Conservation (phyloP, 2,888 invertebrate genomes). For the Euplexia lucipara region DNA sequence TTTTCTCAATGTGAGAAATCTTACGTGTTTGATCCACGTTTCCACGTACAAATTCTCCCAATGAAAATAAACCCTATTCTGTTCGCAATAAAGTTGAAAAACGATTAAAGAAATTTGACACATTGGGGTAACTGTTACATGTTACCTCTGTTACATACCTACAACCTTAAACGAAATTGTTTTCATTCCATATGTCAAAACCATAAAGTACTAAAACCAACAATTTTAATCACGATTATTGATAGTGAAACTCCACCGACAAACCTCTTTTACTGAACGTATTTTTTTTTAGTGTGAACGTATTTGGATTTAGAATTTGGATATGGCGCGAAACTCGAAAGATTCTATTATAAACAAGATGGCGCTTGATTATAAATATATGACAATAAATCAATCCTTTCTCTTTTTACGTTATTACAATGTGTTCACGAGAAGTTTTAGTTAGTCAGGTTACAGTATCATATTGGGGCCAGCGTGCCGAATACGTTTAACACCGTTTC, state of each 20-base stretch:
- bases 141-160: too few relatives aligned
- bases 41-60: too few relatives aligned
- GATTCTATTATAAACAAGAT: constrained; percentile 46
- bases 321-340: constrained; percentile 44
- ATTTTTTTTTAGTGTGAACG: too few relatives aligned
- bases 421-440: constrained; percentile 55
- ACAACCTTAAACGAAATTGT: too few relatives aligned
- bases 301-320: constrained; percentile 39
- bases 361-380: constrained; percentile 46
- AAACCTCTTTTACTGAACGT: constrained; percentile 11
- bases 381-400: constrained; percentile 65
- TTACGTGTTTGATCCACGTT: not conserved
- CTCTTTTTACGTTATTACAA: constrained; percentile 63
- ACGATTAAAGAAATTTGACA: too few relatives aligned
- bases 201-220: constrained; percentile 9
- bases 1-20: not conserved
- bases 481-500: constrained; percentile 61
- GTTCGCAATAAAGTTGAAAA: too few relatives aligned
- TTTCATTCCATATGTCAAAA: constrained; percentile 14
- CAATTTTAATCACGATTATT: constrained; percentile 6
- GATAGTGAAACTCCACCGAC: not conserved
- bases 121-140: too few relatives aligned
- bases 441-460: constrained; percentile 36
- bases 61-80: too few relatives aligned
- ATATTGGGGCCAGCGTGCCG: constrained; percentile 58